phyloP scores from a whole-genome alignment of 2,888 invertebrate species.

The Conops quadrifasciatus region DNA sequence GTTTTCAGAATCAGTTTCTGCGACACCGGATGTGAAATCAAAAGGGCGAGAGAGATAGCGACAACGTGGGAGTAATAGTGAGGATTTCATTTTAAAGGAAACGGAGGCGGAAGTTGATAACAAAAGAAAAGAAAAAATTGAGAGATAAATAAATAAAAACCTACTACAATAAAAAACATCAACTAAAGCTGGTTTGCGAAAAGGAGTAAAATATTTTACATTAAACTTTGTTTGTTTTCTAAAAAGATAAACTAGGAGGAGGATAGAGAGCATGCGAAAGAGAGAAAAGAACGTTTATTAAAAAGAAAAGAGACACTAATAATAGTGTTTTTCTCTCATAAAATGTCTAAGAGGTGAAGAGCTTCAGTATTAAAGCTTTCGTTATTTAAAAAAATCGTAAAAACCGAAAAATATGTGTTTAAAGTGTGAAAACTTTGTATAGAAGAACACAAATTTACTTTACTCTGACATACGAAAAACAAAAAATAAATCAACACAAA shows the following conservation, averaged over 20 bases:
- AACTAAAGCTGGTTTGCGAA: constrained; percentile 24
- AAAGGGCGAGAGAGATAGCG: constrained; percentile 11
- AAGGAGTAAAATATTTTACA: too few species aligned
- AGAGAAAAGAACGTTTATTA: not conserved
- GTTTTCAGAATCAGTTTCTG: not conserved
- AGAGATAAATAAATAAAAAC: constrained; percentile 13
- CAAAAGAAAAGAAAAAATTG: constrained; percentile 20
- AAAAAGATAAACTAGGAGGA: too few species aligned
- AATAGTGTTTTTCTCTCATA: too few species aligned
- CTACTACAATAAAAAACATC: constrained; percentile 13
- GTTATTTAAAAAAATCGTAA: too few species aligned
- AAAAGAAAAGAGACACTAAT: not conserved
- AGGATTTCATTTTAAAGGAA: constrained; percentile 29
- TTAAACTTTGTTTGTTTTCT: too few species aligned
- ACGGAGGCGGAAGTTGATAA: constrained; percentile 38
- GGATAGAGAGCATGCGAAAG: too few species aligned
- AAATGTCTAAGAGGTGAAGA: too few species aligned
- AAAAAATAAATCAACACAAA: not conserved
- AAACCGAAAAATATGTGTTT: too few species aligned
- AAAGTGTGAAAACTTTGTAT: too few species aligned
- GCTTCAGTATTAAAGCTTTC: too few species aligned
- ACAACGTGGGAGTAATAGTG: constrained; percentile 12
- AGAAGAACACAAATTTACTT: too few species aligned
- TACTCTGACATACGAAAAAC: not conserved
- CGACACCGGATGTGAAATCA: not conserved